Evolutionary conservation across 2,797 vertebrate genomes (phyloP).

Genomic region (Syngnathus rostellatus): DNA sequence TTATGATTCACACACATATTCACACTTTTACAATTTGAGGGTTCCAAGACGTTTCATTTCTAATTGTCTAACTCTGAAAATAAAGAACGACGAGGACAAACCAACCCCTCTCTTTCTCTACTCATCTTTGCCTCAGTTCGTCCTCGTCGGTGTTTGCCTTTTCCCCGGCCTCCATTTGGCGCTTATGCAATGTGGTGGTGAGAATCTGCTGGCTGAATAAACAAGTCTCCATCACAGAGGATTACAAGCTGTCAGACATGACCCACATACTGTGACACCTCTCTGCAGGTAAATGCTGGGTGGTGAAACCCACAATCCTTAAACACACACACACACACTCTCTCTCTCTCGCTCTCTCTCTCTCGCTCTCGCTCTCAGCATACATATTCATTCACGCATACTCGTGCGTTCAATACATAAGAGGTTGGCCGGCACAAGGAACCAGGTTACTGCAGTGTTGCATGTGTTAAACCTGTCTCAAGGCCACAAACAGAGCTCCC

Average conservation of each 20-base stretch:
- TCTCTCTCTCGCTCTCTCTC: not conserved
- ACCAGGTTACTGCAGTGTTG: slow-evolving; percentile 25
- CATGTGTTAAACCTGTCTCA: slow-evolving; percentile 30
- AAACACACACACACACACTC: not conserved
- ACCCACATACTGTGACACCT: slow-evolving; percentile 52
- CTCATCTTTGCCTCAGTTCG: slow-evolving; percentile 4
- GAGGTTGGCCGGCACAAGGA: slow-evolving; percentile 11
- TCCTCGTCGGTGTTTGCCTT: slow-evolving; percentile 39
- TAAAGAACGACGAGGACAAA: slow-evolving; percentile 43
- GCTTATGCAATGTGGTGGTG: slow-evolving; percentile 56
- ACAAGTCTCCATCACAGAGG: slow-evolving; percentile 56
- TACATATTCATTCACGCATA: slow-evolving; percentile 5
- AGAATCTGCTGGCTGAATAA: slow-evolving; percentile 69
- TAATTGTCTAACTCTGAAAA: slow-evolving; percentile 51
- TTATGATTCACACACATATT: slow-evolving; percentile 8
- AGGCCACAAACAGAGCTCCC: slow-evolving; percentile 24
- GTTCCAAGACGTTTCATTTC: slow-evolving; percentile 48
- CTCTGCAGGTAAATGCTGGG: slow-evolving; percentile 37
- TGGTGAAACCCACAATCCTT: slow-evolving; percentile 13
- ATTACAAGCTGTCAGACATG: slow-evolving; percentile 47
- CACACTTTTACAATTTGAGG: slow-evolving; percentile 16
- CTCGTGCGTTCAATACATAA: slow-evolving; percentile 21
- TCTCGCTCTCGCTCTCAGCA: slow-evolving; percentile 4
- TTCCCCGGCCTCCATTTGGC: slow-evolving; percentile 39
- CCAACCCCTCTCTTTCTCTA: slow-evolving; percentile 26